These are phyloP conservation scores for Megaceryle torquata DNA, from an alignment of 2,113 vertebrate genomes.

Conservation along the genomic window DNA sequence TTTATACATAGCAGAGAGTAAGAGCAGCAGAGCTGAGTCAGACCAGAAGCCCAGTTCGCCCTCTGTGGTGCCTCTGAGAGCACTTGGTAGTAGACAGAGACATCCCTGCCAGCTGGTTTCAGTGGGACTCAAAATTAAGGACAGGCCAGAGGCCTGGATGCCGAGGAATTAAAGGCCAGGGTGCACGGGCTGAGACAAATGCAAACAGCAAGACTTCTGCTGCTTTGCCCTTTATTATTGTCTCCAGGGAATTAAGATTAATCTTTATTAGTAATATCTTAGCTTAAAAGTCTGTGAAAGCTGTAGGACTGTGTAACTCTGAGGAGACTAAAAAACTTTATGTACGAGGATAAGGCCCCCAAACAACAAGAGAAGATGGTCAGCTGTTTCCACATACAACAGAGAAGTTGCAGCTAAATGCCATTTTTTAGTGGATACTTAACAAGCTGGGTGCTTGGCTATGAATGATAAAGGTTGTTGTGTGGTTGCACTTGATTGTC, in stretches of 20 bases:
- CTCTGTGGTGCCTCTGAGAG: not conserved
- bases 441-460: not conserved
- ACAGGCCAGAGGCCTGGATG: not conserved
- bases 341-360: not conserved
- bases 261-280: not conserved
- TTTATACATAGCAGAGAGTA: not conserved
- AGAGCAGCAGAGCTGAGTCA: not conserved
- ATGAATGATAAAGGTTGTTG: not conserved
- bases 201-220: not conserved
- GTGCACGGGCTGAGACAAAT: not conserved
- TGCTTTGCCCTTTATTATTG: not conserved
- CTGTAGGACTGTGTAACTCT: not conserved
- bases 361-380: not conserved
- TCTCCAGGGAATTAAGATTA: not conserved
- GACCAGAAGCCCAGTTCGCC: not conserved
- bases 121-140: not conserved
- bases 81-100: rapidly evolving
- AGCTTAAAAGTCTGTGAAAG: not conserved
- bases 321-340: not conserved
- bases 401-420: not conserved
- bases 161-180: not conserved
- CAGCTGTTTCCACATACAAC: not conserved
- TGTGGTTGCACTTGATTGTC: not conserved
- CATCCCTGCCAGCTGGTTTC: not conserved
- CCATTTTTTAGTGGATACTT: not conserved